These are phyloP conservation scores for Chaetops frenatus DNA, from an alignment of 2,113 vertebrate species.

Conservation along the genomic window DNA sequence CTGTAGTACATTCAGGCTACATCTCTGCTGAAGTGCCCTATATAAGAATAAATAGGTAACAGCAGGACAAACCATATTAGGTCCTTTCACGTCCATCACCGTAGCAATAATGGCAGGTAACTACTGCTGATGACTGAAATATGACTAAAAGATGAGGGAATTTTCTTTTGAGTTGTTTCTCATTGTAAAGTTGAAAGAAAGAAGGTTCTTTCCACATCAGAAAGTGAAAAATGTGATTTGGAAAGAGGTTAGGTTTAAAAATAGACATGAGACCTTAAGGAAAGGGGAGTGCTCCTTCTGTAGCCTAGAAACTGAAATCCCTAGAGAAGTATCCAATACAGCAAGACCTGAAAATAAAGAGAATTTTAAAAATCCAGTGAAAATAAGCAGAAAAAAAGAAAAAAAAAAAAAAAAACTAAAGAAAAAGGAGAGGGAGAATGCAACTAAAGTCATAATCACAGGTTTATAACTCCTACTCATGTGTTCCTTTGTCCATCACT, in stretches of 20 bases:
- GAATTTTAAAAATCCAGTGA: background rate
- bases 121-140: background rate
- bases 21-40: background rate
- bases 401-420: background rate
- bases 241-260: constrained; percentile 55
- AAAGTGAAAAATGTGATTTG: constrained; percentile 29
- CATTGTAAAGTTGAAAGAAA: background rate
- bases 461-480: background rate
- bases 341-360: background rate
- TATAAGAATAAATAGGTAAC: background rate
- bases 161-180: background rate
- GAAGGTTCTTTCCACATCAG: background rate
- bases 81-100: background rate
- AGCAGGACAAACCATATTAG: background rate
- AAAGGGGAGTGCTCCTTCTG: constrained; percentile 12
- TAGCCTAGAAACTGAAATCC: constrained; percentile 64
- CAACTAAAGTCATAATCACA: background rate
- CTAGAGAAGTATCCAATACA: background rate
- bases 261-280: constrained; percentile 43
- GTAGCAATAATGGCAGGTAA: background rate
- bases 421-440: background rate
- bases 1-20: background rate
- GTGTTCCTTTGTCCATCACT: background rate
- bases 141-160: background rate
- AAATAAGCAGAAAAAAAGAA: background rate